Evolutionary conservation across 2,797 vertebrate species (phyloP), one percentile per base, ranked within the genome.

Genomic region (Strix occidentalis): DNA sequence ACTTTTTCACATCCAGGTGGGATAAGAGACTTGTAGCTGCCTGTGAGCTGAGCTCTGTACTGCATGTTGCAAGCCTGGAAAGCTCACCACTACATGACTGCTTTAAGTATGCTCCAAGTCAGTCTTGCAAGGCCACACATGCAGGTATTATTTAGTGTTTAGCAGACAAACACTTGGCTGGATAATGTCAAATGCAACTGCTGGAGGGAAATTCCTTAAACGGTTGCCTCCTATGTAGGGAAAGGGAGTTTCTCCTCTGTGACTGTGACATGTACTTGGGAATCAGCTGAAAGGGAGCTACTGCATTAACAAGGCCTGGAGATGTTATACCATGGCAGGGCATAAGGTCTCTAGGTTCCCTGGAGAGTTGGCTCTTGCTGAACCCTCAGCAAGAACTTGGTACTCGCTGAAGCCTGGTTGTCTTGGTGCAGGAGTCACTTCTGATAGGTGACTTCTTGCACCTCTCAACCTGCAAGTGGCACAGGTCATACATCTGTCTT

Each of bases 41-140:
- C 8, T 20, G 6, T 28, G 51, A 37, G 43, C 28, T 65, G 58
- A 82, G 43, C 81, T 82, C 3, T 1, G 7, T 60, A 26, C 13
- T 0, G 2, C 2, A 1, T 3, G 5, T 33, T 78, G 60, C 13
- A 64, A 50, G 9, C 14, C 45, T 65, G 41, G 33, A 54, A 56
- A 74, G 13, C 45, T 65, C 9, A 1, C 41, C 8, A 3, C 29
- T 80, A 4, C 56, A 1, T 25, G 41, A 39, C 48, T 77, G 28
- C 63, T 78, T 14, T n/a, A 46, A 45, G 13, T 25, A 2, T 33
- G 16, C 37, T 90, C 41, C 37, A 41, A 23, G 19, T 51, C 0
- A 1, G 8, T 61, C 74, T 80, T 63, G 60, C 8, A 79, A 35
- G 28, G 19, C 39, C 60, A 26, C 16, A 2, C 3, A 17, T 63